Evolutionary conservation across 1,140 invertebrate species (phyloP), one percentile per base, ranked within the genome.

Genomic region (Listronotus bonariensis): DNA sequence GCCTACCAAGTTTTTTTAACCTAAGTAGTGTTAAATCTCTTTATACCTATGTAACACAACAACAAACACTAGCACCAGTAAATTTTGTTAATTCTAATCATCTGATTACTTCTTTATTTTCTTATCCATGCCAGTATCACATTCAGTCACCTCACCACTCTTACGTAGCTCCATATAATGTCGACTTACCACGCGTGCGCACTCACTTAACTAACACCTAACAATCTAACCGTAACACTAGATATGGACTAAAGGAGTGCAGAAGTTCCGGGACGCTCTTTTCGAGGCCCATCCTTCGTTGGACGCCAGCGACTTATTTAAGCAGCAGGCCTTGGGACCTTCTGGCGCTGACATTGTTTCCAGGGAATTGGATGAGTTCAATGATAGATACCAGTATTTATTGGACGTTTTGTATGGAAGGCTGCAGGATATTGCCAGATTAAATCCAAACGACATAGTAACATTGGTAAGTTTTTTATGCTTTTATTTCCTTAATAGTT

Each of bases 221-320:
- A 77, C 74, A 68, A 63, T 73, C 76, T 78, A 79, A 79, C 78
- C 75, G 68, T 76, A 78, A 78, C 74, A 88, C 74, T 88, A 97
- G 77, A 78, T 78, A 71, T 78, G 77, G 77, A 77, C 74, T 71
- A 78, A 78, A 55, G 76, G 77, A 26, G 71, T 75, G 55, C 88
- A 92, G 80, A 89, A 91, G 64, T 99, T 93, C 82, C 86, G 89
- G 69, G 93, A 96, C 73, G 90, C 88, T 80, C 81, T 96, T 52
- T 86, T 97, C 74, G 92, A 93, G 70, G 85, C 91, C 26, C 92
- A 94, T 76, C 93, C 92, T 4, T 91, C 89, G 64, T 78, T 92
- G 72, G 91, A 93, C 79, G 87, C 83, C 15, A 82, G 80, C 20
- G 77, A 82, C 9, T 79, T 71, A 14, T 73, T 75, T 66, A 51